Conservation (phyloP, 2,797 vertebrate genomes). For the Sebastes variabilis region DNA sequence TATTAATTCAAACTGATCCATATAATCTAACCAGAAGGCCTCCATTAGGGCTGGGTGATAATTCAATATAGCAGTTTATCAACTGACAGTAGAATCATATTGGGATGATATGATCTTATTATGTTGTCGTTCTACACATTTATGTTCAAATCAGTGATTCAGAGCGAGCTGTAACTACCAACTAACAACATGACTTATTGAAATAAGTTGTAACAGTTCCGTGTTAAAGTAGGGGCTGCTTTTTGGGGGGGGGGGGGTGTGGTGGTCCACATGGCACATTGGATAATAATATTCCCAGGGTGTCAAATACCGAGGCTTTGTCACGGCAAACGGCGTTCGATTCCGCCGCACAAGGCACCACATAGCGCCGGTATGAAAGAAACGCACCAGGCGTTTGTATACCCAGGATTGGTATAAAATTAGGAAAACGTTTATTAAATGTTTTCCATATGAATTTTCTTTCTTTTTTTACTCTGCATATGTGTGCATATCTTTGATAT, state of each 20-base stretch:
- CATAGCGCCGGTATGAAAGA: too few species aligned
- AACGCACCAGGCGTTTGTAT: too few species aligned
- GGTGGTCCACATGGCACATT: neutral
- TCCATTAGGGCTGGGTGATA: slow-evolving; percentile 18
- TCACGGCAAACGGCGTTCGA: too few species aligned
- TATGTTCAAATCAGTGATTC: neutral
- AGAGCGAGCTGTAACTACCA: neutral
- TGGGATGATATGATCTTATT: neutral
- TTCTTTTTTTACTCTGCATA: too few species aligned
- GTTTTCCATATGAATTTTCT: too few species aligned
- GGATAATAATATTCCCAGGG: neutral
- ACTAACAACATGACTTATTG: neutral
- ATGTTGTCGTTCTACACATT: neutral
- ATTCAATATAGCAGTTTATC: slow-evolving; percentile 9
- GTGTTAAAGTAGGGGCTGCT: neutral
- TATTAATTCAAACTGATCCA: slow-evolving; percentile 19
- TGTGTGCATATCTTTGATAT: too few species aligned
- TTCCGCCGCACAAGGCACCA: too few species aligned
- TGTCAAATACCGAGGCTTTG: too few species aligned
- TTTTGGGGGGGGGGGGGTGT: neutral
- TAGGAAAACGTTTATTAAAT: too few species aligned
- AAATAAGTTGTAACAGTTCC: neutral
- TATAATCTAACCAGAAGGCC: slow-evolving; percentile 10
- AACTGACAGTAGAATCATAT: slow-evolving; percentile 9
- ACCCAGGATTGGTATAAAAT: too few species aligned